phyloP scores from a whole-genome alignment of 2,888 invertebrate genomes.

The Tipula confusa region DNA sequence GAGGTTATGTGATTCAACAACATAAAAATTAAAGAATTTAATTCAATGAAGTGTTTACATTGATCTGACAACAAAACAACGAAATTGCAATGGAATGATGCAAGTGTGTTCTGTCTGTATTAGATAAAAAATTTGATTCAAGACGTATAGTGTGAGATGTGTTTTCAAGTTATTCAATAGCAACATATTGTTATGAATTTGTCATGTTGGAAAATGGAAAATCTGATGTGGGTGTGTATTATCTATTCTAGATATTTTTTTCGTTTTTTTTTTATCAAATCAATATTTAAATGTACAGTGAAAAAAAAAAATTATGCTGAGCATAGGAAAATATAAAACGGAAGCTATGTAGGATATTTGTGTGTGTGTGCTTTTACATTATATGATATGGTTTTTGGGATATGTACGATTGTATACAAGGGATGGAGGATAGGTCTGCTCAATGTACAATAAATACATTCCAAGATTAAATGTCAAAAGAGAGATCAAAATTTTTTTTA shows the following conservation, averaged over 20 bases:
- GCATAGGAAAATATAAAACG: background rate
- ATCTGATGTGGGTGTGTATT: conserved; percentile 3
- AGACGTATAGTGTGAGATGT: background rate
- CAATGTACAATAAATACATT: background rate
- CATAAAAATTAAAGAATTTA: background rate
- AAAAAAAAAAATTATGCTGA: background rate
- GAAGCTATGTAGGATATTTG: background rate
- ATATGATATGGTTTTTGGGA: too few relatives aligned
- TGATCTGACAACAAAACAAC: background rate
- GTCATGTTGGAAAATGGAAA: background rate
- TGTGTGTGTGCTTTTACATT: too few relatives aligned
- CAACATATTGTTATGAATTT: background rate
- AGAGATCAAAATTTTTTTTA: background rate
- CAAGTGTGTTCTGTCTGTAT: too few relatives aligned
- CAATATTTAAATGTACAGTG: conserved; percentile 20
- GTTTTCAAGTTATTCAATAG: background rate
- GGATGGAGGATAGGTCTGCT: background rate
- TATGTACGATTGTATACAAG: background rate
- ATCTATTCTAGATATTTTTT: conserved; percentile 3
- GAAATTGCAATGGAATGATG: background rate
- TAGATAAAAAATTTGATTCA: background rate
- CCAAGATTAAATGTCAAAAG: background rate
- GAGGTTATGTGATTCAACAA: background rate
- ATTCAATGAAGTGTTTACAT: conserved; percentile 12
- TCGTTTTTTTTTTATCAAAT: background rate